Evolutionary conservation across 2,113 vertebrate genomes (phyloP).

Genomic region (Oryzias woworae): DNA sequence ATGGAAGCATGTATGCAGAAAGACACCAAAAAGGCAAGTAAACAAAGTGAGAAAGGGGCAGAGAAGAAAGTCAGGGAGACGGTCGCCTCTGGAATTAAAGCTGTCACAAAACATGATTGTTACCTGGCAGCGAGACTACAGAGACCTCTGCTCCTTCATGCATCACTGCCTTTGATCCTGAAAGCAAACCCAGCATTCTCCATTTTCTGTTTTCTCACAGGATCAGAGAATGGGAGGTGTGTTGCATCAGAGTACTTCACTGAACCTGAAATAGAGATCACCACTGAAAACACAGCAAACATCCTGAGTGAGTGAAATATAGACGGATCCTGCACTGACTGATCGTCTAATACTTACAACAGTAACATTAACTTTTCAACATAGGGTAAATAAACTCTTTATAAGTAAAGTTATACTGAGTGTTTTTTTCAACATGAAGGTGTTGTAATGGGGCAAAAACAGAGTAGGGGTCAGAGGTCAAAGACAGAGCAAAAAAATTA

Average conservation of each 20-base stretch:
- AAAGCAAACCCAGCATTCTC: constrained; percentile 26
- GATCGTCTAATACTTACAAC: too few relatives aligned
- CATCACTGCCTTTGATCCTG: constrained; percentile 26
- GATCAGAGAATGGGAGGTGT: constrained; percentile 88
- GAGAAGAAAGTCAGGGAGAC: constrained; percentile 6
- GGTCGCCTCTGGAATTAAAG: constrained; percentile 27
- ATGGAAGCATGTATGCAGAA: constrained; percentile 4
- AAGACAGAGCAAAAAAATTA: too few relatives aligned
- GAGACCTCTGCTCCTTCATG: constrained; percentile 29
- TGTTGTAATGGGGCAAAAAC: too few relatives aligned
- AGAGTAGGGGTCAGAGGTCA: too few relatives aligned
- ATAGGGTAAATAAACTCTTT: too few relatives aligned
- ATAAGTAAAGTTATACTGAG: too few relatives aligned
- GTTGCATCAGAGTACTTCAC: constrained; percentile 92
- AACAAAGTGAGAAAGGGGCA: constrained; percentile 12
- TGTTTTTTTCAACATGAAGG: too few relatives aligned
- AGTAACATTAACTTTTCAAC: too few relatives aligned
- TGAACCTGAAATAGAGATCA: constrained; percentile 89
- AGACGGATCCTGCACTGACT: too few relatives aligned
- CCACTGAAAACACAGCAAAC: constrained; percentile 92
- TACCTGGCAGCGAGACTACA: constrained; percentile 39
- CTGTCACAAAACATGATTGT: constrained; percentile 44
- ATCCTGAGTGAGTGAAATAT: constrained; percentile 84
- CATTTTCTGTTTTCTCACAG: constrained; percentile 63
- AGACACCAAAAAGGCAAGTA: not conserved